These are phyloP conservation scores for Paralichthys olivaceus DNA, from an alignment of 2,113 vertebrate species.

Conservation along the genomic window DNA sequence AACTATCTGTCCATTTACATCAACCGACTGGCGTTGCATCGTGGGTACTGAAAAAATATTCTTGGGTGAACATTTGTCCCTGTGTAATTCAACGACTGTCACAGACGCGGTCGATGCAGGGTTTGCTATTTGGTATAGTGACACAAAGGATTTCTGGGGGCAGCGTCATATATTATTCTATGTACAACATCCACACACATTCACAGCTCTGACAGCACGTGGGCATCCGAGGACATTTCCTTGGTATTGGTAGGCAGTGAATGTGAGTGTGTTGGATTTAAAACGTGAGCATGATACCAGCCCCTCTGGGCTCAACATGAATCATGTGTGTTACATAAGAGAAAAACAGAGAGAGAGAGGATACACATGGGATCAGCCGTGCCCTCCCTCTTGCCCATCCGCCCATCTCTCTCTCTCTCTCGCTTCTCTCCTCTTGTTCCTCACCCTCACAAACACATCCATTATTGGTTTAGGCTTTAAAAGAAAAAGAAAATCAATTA, in stretches of 20 bases:
- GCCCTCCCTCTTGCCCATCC: conserved; percentile 20
- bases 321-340: conserved; percentile 76
- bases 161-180: not conserved
- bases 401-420: conserved; percentile 1
- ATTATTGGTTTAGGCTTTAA: conserved; percentile 38
- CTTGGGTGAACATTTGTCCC: not conserved
- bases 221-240: conserved; percentile 20
- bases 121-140: not conserved
- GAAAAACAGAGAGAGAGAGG: not conserved
- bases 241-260: conserved; percentile 32
- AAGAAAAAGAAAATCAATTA: conserved; percentile 55
- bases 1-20: not conserved
- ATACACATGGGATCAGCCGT: conserved; percentile 48
- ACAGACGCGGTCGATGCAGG: not conserved
- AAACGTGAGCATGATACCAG: conserved; percentile 62
- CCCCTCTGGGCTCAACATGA: conserved; percentile 62
- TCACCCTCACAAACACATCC: conserved; percentile 12
- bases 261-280: conserved; percentile 29
- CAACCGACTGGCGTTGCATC: conserved; percentile 18
- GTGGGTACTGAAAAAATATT: conserved; percentile 4
- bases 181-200: conserved; percentile 3
- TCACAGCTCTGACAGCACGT: not conserved
- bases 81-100: not conserved
- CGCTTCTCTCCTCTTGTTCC: conserved; percentile 17
- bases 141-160: no score